Percentiles rank a stretch among this genome's conserved stretches.
Conservation (phyloP, 1,140 invertebrate genomes). For the Lepidotrigona ventralis region DNA sequence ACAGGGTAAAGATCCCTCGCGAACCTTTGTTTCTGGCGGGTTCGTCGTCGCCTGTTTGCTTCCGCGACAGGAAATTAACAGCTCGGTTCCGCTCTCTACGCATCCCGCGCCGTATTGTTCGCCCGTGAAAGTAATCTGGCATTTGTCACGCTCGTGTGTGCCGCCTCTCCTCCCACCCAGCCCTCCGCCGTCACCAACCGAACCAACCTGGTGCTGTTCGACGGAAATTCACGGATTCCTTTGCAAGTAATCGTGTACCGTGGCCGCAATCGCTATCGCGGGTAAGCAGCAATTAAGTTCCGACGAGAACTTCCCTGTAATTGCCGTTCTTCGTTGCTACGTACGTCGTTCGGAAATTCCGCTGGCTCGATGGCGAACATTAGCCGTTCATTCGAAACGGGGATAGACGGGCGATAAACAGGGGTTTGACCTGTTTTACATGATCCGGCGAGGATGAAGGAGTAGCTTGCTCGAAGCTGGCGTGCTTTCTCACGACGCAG, state of each 20-base stretch:
- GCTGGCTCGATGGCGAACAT: neutral
- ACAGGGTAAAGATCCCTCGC: constrained; percentile 54
- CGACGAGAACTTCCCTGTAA: neutral
- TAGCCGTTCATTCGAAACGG: neutral
- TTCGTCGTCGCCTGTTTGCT: constrained; percentile 43
- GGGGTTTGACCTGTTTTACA: neutral
- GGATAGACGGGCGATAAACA: neutral
- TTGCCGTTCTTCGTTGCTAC: neutral
- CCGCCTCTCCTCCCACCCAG: neutral
- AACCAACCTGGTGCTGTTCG: neutral
- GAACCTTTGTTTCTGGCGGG: constrained; percentile 56
- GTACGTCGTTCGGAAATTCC: neutral
- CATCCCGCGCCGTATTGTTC: constrained; percentile 57
- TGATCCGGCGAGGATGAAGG: neutral
- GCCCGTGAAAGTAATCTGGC: constrained; percentile 53
- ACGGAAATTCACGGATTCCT: neutral
- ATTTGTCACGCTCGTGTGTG: constrained; percentile 55
- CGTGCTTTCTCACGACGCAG: too few species aligned
- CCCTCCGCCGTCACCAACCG: too few species aligned
- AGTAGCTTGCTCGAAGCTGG: neutral
- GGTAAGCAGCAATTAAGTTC: constrained; percentile 16
- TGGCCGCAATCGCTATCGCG: constrained; percentile 13
- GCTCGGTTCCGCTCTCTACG: constrained; percentile 56
- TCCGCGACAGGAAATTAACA: constrained; percentile 66
- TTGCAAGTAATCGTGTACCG: constrained; percentile 13